Conservation (phyloP, 2,797 vertebrate genomes). For the Leucoraja ocellata region DNA sequence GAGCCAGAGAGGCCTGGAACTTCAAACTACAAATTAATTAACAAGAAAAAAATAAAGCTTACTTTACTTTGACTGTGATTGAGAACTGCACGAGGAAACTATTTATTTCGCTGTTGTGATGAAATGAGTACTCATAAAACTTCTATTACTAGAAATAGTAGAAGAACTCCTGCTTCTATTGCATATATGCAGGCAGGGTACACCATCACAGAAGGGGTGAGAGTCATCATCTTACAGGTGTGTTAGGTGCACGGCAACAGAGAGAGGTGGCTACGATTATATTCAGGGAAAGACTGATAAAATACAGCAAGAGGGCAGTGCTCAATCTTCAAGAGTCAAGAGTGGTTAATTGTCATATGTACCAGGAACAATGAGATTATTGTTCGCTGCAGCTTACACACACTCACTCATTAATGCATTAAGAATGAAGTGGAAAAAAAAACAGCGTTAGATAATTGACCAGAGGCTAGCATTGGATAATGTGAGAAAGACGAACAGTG, state of each 20-base stretch:
- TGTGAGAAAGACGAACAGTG: too few species aligned
- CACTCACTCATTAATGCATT: background rate
- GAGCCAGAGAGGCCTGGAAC: constrained; percentile 35
- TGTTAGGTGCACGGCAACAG: background rate
- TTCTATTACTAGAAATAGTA: background rate
- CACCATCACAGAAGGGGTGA: background rate
- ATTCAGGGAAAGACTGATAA: background rate
- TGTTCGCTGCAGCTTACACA: too few species aligned
- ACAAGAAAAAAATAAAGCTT: constrained; percentile 32
- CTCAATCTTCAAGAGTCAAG: too few species aligned
- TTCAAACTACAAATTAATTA: constrained; percentile 29
- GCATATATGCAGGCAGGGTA: too few species aligned
- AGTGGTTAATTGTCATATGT: too few species aligned
- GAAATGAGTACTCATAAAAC: background rate
- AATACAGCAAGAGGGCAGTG: background rate
- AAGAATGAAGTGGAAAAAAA: background rate
- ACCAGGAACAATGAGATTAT: too few species aligned
- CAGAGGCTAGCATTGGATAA: too few species aligned
- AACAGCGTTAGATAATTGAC: background rate
- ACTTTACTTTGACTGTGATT: constrained; percentile 17
- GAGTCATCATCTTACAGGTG: background rate
- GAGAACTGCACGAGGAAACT: background rate
- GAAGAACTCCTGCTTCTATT: too few species aligned
- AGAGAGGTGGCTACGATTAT: background rate
- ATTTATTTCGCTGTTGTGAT: constrained; percentile 1